Base-by-base conservation (phyloP, 2,113 vertebrate genomes). In the Verasper variegatus region DNA sequence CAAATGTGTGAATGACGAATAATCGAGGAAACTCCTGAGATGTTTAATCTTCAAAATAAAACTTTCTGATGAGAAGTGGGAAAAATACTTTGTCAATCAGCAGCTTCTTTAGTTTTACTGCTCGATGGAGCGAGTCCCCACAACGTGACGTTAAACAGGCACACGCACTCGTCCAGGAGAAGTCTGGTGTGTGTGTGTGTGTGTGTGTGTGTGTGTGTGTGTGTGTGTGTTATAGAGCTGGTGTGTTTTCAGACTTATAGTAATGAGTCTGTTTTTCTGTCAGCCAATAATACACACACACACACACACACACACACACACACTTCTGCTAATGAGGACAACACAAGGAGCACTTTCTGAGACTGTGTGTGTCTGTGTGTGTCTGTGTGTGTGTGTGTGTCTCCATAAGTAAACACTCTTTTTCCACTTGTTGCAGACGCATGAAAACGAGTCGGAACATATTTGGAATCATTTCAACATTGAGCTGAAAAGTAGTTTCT, bases 301-400 rank as follows among this genome's bases (percentile, higher is more conserved):
- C 31, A 31, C 31, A 31, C 31, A 31, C 31, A 31, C 5, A 31
- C 27, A 73, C 64, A 24, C 37, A 31, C 31, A 7, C 31, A 23
- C 74, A 88, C 71, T 81, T 68, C 70, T 35, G 76, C 42, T 61
- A 35, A 37, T 63, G 68, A 74, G 74, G 69, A 82, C 72, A 82
- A 74, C 78, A 78, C 68, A 82, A 51, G 35, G 24, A 55, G 55
- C 65, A 58, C 70, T 76, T 83, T 66, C 78, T 69, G 64, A 52
- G 74, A 58, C 71, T 15, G 23, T 27, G 18, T 76, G 24, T 70
- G 45, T 57, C 35, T 69, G 54, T 59, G 31, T 69, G 60, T 71
- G 47, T 24, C 1, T 27, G 26, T 27, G 17, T 66, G 79, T 66
- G 61, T 71, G 40, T 40, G 54, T 52, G 14, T 11, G 42, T 57